Percentiles rank a stretch among this genome's conserved stretches.
Conservation (phyloP, 2,888 invertebrate genomes). For the Synergus gifuensis region DNA sequence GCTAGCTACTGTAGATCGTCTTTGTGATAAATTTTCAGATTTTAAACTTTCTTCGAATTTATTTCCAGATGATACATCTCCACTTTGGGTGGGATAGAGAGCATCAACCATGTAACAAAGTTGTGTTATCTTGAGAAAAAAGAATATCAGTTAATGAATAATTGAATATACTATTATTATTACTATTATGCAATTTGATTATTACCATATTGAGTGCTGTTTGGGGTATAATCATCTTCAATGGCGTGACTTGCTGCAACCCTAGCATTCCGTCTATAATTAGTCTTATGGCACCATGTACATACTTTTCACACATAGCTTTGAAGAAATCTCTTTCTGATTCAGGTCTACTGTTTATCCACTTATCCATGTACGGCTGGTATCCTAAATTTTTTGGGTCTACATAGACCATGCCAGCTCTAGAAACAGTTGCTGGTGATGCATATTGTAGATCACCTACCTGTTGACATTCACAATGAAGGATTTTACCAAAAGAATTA, state of each 20-base stretch:
- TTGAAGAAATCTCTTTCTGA: slow-evolving; percentile 77
- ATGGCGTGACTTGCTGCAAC: slow-evolving; percentile 84
- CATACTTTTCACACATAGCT: slow-evolving; percentile 87
- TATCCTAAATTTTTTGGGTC: slow-evolving; percentile 95
- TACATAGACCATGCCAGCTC: slow-evolving; percentile 96
- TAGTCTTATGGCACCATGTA: slow-evolving; percentile 85
- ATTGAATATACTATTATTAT: neutral
- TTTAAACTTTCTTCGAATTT: slow-evolving; percentile 49
- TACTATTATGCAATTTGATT: neutral
- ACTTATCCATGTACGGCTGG: slow-evolving; percentile 91
- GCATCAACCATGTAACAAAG: slow-evolving; percentile 90
- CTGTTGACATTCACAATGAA: slow-evolving; percentile 70
- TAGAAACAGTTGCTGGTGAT: slow-evolving; percentile 94
- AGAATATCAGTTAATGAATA: slow-evolving; percentile 6
- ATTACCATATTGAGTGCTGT: slow-evolving; percentile 90
- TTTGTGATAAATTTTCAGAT: slow-evolving; percentile 78
- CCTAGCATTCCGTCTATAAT: slow-evolving; percentile 87
- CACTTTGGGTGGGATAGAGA: slow-evolving; percentile 78
- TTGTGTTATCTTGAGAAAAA: slow-evolving; percentile 83
- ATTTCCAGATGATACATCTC: slow-evolving; percentile 45
- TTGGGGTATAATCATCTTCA: slow-evolving; percentile 90
- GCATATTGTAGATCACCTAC: slow-evolving; percentile 94
- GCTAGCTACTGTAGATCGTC: slow-evolving; percentile 75
- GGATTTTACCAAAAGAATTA: neutral
- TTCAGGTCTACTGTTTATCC: slow-evolving; percentile 82